Evolutionary conservation across 2,888 invertebrate species (phyloP).

Genomic region (Anorthoa munda): DNA sequence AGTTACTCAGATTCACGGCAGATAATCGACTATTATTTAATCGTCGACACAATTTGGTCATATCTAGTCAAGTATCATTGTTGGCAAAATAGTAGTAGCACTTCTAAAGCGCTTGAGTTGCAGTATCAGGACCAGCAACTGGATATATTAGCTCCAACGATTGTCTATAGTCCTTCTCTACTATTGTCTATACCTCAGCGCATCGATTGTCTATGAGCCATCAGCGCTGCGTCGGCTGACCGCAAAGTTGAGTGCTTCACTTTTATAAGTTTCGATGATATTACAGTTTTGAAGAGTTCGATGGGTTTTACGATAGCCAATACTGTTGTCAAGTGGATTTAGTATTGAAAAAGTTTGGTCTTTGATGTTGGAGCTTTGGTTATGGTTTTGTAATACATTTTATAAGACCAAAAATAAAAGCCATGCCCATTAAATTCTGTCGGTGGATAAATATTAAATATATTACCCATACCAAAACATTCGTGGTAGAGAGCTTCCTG

Average conservation of each 20-base stretch:
- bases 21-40: neutral
- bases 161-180: slow-evolving; percentile 36
- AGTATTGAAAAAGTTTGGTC: slow-evolving; percentile 46
- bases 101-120: slow-evolving; percentile 30
- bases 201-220: slow-evolving; percentile 49
- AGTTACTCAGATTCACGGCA: neutral
- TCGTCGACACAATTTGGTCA: neutral
- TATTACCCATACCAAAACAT: slow-evolving; percentile 13
- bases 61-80: slow-evolving; percentile 25
- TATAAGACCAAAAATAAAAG: neutral
- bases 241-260: slow-evolving; percentile 48
- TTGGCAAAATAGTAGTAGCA: slow-evolving; percentile 3
- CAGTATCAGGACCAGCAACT: slow-evolving; percentile 33
- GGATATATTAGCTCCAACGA: slow-evolving; percentile 45
- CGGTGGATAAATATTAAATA: slow-evolving; percentile 19
- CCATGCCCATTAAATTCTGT: neutral
- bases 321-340: slow-evolving; percentile 27
- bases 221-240: slow-evolving; percentile 55
- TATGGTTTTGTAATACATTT: neutral
- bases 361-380: slow-evolving; percentile 8
- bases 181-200: slow-evolving; percentile 35
- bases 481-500: slow-evolving; percentile 34
- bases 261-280: slow-evolving; percentile 53
- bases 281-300: slow-evolving; percentile 51
- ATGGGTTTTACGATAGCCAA: slow-evolving; percentile 31